Base-by-base conservation (phyloP, 2,888 invertebrate genomes). In the Apomyelois bistriatella region DNA sequence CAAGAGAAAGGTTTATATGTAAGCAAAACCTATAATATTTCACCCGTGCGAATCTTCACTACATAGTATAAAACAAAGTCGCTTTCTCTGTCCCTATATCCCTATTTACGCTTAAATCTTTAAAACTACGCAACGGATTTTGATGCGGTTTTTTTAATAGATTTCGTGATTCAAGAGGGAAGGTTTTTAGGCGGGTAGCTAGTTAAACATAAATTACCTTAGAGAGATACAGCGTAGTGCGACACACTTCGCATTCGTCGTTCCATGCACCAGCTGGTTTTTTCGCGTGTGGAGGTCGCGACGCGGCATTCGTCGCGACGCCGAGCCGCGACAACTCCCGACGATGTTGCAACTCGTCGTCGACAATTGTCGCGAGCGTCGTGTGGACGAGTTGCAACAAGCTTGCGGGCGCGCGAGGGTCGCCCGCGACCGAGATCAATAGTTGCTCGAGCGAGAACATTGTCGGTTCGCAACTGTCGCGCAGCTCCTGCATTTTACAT, bases 371-470 rank as follows among this genome's bases (percentile, higher is more conserved):
- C 6, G 40, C 46, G 2, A 83, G 60, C 91, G 93, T 91, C 1
- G 94, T 93, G 63, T 94, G 80, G 61, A 94, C 93, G 76, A 93
- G 92, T 52, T 91, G 91, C 51, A 96, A 82, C 9, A 94, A 92
- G 53, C 93, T 92, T 13, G 91, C 79, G 15, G 93, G 91, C 1
- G 94, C 92, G 36, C 93, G 89, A 5, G 91, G 77, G 78, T 96
- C 96, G 36, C 91, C 91, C 1, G 94, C 94, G 58, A 97, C 92
- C 38, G 94, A 93, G 59, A 97, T 91, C 9, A 98, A 79, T 37
- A 98, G 82, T 65, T 95, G 93, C 70, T 98, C 97, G 62, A 97
- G 87, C 0, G 97, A 95, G 80, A 98, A 98, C 91, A 97, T 95
- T 0, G 97, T 95, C 7, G 97, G 97, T 79, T 98, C 98, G 76